phyloP scores from a whole-genome alignment of 2,113 vertebrate species.

The Archocentrus centrarchus region DNA sequence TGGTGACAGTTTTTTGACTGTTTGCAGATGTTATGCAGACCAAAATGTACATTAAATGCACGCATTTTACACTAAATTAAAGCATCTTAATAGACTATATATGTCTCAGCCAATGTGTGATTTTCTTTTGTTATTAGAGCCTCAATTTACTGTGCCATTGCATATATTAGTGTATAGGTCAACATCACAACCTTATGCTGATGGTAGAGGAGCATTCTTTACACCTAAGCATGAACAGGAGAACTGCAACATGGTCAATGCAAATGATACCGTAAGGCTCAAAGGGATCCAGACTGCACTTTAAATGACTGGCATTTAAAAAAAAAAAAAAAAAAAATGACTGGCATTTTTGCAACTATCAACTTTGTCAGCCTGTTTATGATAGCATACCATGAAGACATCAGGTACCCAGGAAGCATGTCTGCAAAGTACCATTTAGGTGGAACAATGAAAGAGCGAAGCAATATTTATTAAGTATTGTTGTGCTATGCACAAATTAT shows the following conservation, averaged over 20 bases:
- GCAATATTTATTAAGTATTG: background rate
- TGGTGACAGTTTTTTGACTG: background rate
- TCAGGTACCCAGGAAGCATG: background rate
- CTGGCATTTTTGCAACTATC: too few species aligned
- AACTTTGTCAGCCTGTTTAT: background rate
- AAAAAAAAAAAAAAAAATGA: too few species aligned
- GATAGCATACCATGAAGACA: background rate
- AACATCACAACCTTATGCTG: background rate
- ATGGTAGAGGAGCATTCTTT: background rate
- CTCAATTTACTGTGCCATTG: fast-evolving
- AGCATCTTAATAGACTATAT: background rate
- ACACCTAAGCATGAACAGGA: background rate
- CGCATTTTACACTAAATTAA: background rate
- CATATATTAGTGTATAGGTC: background rate
- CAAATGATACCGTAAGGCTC: background rate
- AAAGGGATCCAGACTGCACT: too few species aligned
- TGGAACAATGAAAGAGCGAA: background rate
- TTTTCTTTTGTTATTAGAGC: background rate
- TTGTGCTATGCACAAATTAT: background rate
- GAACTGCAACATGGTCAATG: background rate
- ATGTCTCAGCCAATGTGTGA: background rate
- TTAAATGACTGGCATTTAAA: too few species aligned
- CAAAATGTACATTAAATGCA: background rate
- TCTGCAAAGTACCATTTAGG: background rate
- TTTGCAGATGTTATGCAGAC: background rate